A percentile compares a stretch with the other conserved stretches of the same genome.
Conservation (phyloP, 1,140 invertebrate species). For the Lysiphlebus fabarum region DNA sequence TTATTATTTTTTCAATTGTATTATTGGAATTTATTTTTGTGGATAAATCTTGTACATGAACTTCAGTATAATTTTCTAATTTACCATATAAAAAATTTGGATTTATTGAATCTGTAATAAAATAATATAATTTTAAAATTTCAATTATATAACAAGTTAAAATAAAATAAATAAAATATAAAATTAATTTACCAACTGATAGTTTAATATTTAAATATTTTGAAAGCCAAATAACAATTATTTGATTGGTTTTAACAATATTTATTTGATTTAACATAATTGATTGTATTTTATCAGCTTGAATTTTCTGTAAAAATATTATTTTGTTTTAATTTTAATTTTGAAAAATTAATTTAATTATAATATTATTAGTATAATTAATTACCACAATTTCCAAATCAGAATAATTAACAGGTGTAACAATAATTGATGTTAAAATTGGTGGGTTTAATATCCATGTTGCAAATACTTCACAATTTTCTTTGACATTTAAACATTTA, state of each 20-base stretch:
- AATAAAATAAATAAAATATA: slow-evolving; percentile 1
- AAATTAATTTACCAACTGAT: slow-evolving; percentile 37
- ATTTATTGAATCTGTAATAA: slow-evolving; percentile 35
- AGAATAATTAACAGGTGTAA: slow-evolving; percentile 48
- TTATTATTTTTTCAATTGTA: background rate
- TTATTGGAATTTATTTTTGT: background rate
- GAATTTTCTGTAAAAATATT: slow-evolving; percentile 37
- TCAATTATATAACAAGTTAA: background rate
- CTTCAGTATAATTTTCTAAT: slow-evolving; percentile 42
- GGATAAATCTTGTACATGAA: slow-evolving; percentile 35
- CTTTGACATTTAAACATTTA: slow-evolving; percentile 42
- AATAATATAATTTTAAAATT: slow-evolving; percentile 15
- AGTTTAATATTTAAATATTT: slow-evolving; percentile 42
- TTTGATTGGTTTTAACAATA: slow-evolving; percentile 41
- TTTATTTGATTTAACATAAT: slow-evolving; percentile 44
- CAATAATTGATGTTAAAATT: too few relatives aligned
- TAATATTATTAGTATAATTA: background rate
- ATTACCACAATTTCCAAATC: slow-evolving; percentile 59
- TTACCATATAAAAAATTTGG: slow-evolving; percentile 39
- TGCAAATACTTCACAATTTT: slow-evolving; percentile 43
- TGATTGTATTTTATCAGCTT: slow-evolving; percentile 43
- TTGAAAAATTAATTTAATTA: background rate
- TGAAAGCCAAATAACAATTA: slow-evolving; percentile 48
- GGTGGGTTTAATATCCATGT: too few relatives aligned
- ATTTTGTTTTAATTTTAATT: background rate